Evolutionary conservation across 2,113 vertebrate genomes (phyloP).

Genomic region (Etia nguti): DNA sequence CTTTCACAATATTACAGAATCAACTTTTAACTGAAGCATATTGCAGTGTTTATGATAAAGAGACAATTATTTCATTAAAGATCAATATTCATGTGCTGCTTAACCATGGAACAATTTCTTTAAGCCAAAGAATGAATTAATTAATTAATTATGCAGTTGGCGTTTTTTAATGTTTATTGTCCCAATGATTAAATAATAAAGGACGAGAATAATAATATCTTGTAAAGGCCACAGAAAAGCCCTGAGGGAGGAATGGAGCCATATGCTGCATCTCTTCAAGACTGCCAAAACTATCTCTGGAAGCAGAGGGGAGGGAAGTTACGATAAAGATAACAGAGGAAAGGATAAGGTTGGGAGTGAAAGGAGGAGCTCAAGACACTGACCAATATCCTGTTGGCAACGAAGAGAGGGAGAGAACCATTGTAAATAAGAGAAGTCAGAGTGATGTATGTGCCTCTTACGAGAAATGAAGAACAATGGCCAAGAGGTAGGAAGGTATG

Average conservation of each 20-base stretch:
- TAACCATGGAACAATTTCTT: neutral
- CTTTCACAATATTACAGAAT: neutral
- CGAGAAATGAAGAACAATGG: neutral
- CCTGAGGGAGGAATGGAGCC: slow-evolving; percentile 37
- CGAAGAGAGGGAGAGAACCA: neutral
- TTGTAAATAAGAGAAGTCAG: neutral
- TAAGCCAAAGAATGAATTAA: fast-evolving
- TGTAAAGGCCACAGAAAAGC: slow-evolving; percentile 22
- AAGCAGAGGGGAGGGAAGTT: neutral
- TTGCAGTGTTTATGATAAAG: neutral
- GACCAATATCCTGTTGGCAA: neutral
- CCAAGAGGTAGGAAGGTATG: neutral
- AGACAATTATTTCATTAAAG: neutral
- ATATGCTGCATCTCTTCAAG: slow-evolving; percentile 37
- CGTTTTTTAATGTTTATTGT: neutral
- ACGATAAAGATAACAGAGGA: slow-evolving; percentile 8
- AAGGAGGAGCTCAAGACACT: neutral
- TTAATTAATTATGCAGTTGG: neutral
- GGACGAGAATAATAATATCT: neutral
- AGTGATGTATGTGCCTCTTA: neutral
- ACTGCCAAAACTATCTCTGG: slow-evolving; percentile 35
- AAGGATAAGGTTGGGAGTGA: neutral
- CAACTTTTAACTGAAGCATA: neutral
- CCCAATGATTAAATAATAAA: neutral
- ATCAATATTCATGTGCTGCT: neutral